Evolutionary conservation across 2,888 invertebrate species (phyloP), one percentile per base, ranked within the genome.

Genomic region (Drosophila robusta): DNA sequence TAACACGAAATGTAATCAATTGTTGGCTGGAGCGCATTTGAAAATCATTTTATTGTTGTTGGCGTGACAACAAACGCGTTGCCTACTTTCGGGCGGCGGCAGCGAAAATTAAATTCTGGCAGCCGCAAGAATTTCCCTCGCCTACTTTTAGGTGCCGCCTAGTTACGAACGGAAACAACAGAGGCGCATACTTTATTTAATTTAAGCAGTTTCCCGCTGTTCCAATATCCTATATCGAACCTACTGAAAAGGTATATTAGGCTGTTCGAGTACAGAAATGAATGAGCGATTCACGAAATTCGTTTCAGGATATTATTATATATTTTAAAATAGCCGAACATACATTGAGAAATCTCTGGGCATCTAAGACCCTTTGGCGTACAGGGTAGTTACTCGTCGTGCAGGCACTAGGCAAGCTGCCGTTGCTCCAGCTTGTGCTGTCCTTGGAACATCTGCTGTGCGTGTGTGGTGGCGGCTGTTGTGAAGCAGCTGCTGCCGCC

Each of bases 101-200:
- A 54, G 50, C 55, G 60, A 51, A 86, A 82, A 70, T 79, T 72
- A 70, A 78, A 78, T 84, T 69, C 49, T 52, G 38, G 55, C 56
- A 83, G 63, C 68, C 68, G 68, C 63, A 66, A 42, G 44, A 65
- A 68, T 70, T 77, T 49, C 34, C 56, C 16, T 56, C 68, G 81
- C 85, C 69, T 78, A 70, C 81, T 73, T 56, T 75, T 64, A 41
- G 74, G 65, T 18, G 79, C 60, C 51, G 76, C 68, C 56, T 66
- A 70, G 60, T 29, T 61, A 63, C 66, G 22, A 39, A 32, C 42
- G 26, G n/a, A 36, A 47, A 12, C 22, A 26, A 5, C 22, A 45
- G 39, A 24, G 44, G 41, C 67, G 56, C 24, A 49, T 56, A 63
- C 45, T 52, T 75, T 60, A 75, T 49, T 60, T 68, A 71, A 72